Conservation (phyloP, 2,797 vertebrate species). For the Typhlichthys eigenmanni region DNA sequence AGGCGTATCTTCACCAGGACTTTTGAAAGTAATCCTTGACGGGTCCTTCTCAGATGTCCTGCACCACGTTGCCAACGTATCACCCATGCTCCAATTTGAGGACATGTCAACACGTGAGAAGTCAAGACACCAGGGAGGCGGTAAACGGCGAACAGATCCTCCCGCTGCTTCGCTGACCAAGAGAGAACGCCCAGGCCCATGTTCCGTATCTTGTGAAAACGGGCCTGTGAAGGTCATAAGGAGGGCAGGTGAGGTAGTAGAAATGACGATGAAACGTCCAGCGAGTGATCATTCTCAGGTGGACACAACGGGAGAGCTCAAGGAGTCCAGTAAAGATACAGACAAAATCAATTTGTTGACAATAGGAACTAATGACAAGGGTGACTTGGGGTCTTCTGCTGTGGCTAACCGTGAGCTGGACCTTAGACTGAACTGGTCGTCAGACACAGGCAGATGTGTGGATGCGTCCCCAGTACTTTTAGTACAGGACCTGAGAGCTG, state of each 20-base stretch:
- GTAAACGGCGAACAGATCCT: slow-evolving; percentile 25
- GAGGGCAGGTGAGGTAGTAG: slow-evolving; percentile 58
- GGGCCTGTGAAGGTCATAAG: slow-evolving; percentile 52
- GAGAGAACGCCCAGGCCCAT: slow-evolving; percentile 29
- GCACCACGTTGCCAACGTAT: slow-evolving; percentile 61
- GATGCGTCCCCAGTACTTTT: slow-evolving; percentile 91
- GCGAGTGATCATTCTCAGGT: not conserved
- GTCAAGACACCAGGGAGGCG: slow-evolving; percentile 1
- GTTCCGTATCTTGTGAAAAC: slow-evolving; percentile 6
- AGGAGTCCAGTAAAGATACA: not conserved
- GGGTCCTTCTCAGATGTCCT: slow-evolving; percentile 81
- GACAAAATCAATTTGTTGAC: not conserved
- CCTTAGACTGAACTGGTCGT: slow-evolving; percentile 82
- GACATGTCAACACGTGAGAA: slow-evolving; percentile 5
- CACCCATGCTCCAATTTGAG: slow-evolving; percentile 33
- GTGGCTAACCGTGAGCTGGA: slow-evolving; percentile 32
- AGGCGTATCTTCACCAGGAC: slow-evolving; percentile 74
- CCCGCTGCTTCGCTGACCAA: slow-evolving; percentile 29
- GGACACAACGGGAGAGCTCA: not conserved
- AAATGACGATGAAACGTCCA: slow-evolving; percentile 10
- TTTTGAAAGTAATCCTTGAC: slow-evolving; percentile 87
- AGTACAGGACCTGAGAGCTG: slow-evolving; percentile 37
- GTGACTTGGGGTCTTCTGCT: not conserved
- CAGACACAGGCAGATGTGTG: slow-evolving; percentile 90
- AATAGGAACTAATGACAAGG: not conserved